Base-by-base conservation (phyloP, 2,888 invertebrate genomes). In the Arrhopalites spinosus region DNA sequence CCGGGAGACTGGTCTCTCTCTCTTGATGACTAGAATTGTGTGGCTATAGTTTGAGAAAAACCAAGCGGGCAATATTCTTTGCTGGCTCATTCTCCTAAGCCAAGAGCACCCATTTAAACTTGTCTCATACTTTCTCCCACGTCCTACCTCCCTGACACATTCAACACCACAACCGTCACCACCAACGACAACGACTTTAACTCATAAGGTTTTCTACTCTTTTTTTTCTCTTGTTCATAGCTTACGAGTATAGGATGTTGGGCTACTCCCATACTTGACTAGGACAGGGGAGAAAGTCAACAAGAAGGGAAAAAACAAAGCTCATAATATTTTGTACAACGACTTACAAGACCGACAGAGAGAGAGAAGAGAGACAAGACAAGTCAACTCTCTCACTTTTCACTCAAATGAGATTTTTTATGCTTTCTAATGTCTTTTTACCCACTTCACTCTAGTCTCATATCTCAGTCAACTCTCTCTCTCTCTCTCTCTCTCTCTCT, bases 101-200 rank as follows among this genome's bases (percentile, higher is more conserved):
- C 61, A 29, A 29, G 61, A 61, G 61, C 61, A 61, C 3, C 61
- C 61, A 61, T 61, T 61, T 61, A 61, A 61, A 61, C 61, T 61
- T 61, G 29, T 61, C 29, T 61, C 13, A 61, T 23, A 61, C 61
- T 50, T 50, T 15, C n/a, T 7, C 50, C 15, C 50, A 50, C 50
- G 50, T 50, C 50, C 50, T 17, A 15, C 50, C 50, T 50, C 17
- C 50, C 50, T 50, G 50, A 50, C 50, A 50, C 36, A 50, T 50
- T n/a, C 50, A 50, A 50, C 50, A 50, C 17, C 36, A 15, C 50
- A 50, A 50, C 50, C 7, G n/a, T n/a, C 50, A 50, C 50, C 50
- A 50, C 50, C 50, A 50, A 15, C 36, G 36, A 36, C 36, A 3
- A 36, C 36, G 36, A 36, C 36, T 36, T 36, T 36, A 36, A 36